Base-by-base conservation (phyloP, 2,113 vertebrate genomes). In the Pangasianodon hypophthalmus region DNA sequence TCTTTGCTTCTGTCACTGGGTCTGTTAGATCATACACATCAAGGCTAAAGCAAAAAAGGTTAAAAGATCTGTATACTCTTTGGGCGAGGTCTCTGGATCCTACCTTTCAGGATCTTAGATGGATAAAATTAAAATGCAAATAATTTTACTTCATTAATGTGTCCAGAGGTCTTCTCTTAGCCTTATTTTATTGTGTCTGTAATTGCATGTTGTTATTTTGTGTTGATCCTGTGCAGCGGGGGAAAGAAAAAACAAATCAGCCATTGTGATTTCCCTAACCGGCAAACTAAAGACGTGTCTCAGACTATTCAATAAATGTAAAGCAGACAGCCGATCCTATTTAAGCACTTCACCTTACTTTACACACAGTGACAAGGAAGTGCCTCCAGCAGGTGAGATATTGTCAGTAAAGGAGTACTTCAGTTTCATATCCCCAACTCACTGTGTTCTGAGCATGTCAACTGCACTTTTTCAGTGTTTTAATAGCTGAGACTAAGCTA, bases 11-110 rank as follows among this genome's bases (percentile, higher is more conserved):
- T 80, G 46, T 80, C 13, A 80, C 4, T 94, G 93, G 93, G 94
- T 95, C 92, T 77, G 91, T 92, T 93, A 93, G 93, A 95, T 92
- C 91, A 88, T 46, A 93, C 93, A 94, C 94, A 94, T 95, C 93
- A 93, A 94, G 92, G 91, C 89, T 90, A 90, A 92, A 94, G 85
- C 64, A 81, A 52, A 80, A 80, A 88, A 11, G 37, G 67, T 80
- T 89, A 50, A 88, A 75, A 73, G 37, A 75, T 64, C 90, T 77
- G 41, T 1, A 80, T 1, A 79, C 60, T 87, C 85, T 94, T 91
- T 94, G 93, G 94, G 92, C 89, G 86, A 80, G 48, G 46, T 80
- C 26, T 52, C 24, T n/a, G 26, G 16, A 80, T 50, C 4, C 13
- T 14, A n/a, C 46, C n/a, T 50, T 24, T 50, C n/a, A 13, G 26